Percentiles rank a stretch among this genome's conserved stretches.
Evolutionary conservation across 2,113 vertebrate genomes (phyloP).

Genomic region (Tetrax tetrax): DNA sequence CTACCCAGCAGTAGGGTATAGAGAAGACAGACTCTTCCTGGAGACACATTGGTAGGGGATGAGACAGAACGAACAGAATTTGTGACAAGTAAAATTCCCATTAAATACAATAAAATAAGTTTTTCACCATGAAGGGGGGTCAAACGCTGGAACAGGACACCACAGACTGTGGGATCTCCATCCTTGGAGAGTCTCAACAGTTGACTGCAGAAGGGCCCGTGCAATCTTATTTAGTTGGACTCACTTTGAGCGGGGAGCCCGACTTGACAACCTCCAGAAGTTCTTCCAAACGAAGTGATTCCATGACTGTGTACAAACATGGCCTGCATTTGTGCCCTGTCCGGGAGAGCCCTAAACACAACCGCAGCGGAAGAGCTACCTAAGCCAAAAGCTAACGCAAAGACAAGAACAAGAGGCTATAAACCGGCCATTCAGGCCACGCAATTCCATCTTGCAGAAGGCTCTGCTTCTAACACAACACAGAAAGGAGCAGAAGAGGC

Average conservation of each 20-base stretch:
- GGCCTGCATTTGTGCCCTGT: neutral
- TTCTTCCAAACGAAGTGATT: neutral
- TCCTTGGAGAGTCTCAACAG: neutral
- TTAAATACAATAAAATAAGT: neutral
- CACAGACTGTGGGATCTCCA: neutral
- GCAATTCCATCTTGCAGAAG: neutral
- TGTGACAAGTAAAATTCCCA: neutral
- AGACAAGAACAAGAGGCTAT: neutral
- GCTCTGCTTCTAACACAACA: neutral
- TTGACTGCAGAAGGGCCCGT: neutral
- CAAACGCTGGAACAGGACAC: neutral
- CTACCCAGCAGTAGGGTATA: neutral
- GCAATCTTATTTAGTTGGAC: neutral
- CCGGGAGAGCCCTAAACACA: neutral
- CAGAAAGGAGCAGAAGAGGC: neutral
- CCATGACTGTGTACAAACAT: rapidly evolving
- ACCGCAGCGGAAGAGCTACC: neutral
- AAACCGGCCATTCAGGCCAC: neutral
- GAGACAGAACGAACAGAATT: neutral
- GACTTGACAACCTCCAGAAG: neutral
- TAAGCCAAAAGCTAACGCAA: neutral
- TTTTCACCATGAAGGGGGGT: neutral
- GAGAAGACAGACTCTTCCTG: neutral
- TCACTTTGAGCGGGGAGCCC: neutral
- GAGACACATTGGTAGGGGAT: neutral